phyloP scores from a whole-genome alignment of 2,113 vertebrate species.

The cat (Felis catus) region F.catus_Fca126_mat1.0 CM031413.1:30152501-30153000 shows the following conservation, averaged over 20 bases:
- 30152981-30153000: conserved; percentile 1
- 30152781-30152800: not conserved
- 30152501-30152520: not conserved
- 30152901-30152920: not conserved
- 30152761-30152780: not conserved
- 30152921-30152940: not conserved
- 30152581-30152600: not conserved
- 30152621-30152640: not conserved
- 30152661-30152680: not conserved
- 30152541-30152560: not conserved
- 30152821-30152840: not conserved
- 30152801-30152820: not conserved
- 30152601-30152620: conserved; percentile 41
- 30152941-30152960: not conserved
- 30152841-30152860: not conserved
- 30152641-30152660: conserved; percentile 19
- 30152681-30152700: not conserved
- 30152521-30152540: not conserved
- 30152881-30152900: not conserved
- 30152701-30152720: not conserved
- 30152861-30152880: not conserved
- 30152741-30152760: not conserved
- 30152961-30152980: not conserved
- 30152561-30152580: not conserved
- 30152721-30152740: not conserved